Evolutionary conservation across 2,797 vertebrate species (phyloP).

Genomic region (Champsocephalus esox): DNA sequence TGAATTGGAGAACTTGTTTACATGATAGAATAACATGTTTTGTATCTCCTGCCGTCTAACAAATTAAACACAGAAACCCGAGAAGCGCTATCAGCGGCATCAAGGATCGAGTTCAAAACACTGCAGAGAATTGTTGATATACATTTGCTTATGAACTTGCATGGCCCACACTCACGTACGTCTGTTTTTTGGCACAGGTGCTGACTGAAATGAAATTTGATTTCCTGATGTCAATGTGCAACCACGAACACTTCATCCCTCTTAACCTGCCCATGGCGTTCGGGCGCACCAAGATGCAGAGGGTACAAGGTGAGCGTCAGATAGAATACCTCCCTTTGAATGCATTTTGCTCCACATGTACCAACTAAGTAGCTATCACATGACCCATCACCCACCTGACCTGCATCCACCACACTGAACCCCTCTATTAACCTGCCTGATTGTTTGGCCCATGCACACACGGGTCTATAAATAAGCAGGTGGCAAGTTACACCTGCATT

Average conservation of each 20-base stretch:
- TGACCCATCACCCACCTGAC: constrained; percentile 3
- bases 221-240: constrained; percentile 93
- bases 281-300: constrained; percentile 92
- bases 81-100: neutral
- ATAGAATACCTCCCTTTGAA: neutral
- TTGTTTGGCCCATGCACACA: constrained; percentile 22
- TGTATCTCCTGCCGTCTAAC: neutral
- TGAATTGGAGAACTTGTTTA: too few species aligned
- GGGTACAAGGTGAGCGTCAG: constrained; percentile 89
- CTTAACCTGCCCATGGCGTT: constrained; percentile 97
- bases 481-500: neutral
- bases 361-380: constrained; percentile 23
- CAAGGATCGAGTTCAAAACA: constrained; percentile 3
- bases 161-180: fast-evolving
- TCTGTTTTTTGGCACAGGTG: constrained; percentile 76
- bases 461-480: neutral
- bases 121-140: neutral
- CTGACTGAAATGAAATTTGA: constrained; percentile 97
- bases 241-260: constrained; percentile 97
- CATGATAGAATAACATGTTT: neutral
- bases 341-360: constrained; percentile 8
- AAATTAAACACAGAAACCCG: constrained; percentile 19
- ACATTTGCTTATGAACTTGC: constrained; percentile 10
- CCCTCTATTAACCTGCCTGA: constrained; percentile 48
- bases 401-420: constrained; percentile 35